These are phyloP conservation scores for Florisuga fusca DNA, from an alignment of 2,797 vertebrate species.

Conservation along the genomic window DNA sequence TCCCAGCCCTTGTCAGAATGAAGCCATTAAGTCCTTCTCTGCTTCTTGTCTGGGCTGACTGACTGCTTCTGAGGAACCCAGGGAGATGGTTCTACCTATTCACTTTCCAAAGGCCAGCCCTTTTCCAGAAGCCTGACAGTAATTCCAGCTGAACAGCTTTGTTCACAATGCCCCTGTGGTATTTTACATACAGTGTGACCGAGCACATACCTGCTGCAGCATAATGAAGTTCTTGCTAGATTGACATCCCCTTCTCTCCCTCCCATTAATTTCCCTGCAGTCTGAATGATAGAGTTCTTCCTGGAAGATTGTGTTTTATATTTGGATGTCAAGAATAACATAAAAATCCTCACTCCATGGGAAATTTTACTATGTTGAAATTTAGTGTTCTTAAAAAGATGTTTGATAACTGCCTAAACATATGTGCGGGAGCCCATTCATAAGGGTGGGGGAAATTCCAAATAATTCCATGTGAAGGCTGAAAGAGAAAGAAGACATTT, in stretches of 20 bases:
- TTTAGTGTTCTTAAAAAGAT: not conserved
- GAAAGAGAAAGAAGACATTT: not conserved
- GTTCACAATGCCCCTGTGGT: not conserved
- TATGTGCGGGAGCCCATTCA: accelerated
- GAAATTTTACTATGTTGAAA: not conserved
- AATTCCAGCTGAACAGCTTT: not conserved
- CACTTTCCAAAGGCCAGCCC: not conserved
- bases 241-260: too few species aligned
- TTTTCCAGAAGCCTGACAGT: not conserved
- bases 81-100: not conserved
- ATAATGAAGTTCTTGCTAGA: too few species aligned
- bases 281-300: not conserved
- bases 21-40: not conserved
- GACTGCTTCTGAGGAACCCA: not conserved
- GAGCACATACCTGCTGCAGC: not conserved
- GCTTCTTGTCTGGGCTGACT: not conserved
- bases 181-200: accelerated
- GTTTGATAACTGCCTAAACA: not conserved
- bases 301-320: not conserved
- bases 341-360: not conserved
- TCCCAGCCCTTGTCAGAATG: too few species aligned
- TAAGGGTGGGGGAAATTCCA: not conserved
- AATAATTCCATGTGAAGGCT: not conserved
- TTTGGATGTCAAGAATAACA: not conserved
- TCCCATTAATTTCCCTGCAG: too few species aligned